phyloP scores from a whole-genome alignment of 2,888 invertebrate species.

The Colostygia pectinataria region DNA sequence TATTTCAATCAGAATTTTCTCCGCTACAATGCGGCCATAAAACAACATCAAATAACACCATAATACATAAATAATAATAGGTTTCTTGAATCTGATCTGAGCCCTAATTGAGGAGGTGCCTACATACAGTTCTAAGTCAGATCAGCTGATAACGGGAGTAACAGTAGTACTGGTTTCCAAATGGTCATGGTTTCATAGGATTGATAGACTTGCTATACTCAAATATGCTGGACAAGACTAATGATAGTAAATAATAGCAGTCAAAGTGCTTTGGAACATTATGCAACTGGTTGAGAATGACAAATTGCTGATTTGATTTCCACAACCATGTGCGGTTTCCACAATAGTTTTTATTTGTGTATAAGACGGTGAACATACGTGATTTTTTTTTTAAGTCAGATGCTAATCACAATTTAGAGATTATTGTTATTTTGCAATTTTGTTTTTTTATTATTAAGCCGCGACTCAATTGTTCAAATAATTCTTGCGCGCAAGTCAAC shows the following conservation, averaged over 20 bases:
- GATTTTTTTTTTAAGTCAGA: too few relatives aligned
- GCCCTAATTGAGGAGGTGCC: constrained; percentile 3
- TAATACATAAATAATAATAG: too few relatives aligned
- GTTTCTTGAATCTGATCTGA: background rate
- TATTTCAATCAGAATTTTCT: background rate
- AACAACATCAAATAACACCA: constrained; percentile 7
- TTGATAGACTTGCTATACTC: constrained; percentile 7
- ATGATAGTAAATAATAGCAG: constrained; percentile 5
- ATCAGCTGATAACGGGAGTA: constrained; percentile 14
- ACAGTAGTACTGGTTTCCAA: constrained; percentile 20
- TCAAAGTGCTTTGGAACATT: background rate
- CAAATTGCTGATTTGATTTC: background rate
- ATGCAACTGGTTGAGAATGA: background rate
- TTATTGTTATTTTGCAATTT: too few relatives aligned
- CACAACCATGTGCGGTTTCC: too few relatives aligned
- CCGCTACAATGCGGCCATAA: background rate
- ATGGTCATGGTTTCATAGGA: constrained; percentile 13
- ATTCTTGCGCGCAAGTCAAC: too few relatives aligned
- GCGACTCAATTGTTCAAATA: too few relatives aligned
- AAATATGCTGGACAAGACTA: background rate
- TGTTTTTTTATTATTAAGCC: too few relatives aligned
- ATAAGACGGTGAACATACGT: too few relatives aligned
- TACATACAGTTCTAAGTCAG: constrained; percentile 6
- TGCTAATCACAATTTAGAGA: too few relatives aligned
- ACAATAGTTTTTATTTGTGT: too few relatives aligned